Evolutionary conservation across 2,797 vertebrate species (phyloP).

Genomic region (Micromesistius poutassou): DNA sequence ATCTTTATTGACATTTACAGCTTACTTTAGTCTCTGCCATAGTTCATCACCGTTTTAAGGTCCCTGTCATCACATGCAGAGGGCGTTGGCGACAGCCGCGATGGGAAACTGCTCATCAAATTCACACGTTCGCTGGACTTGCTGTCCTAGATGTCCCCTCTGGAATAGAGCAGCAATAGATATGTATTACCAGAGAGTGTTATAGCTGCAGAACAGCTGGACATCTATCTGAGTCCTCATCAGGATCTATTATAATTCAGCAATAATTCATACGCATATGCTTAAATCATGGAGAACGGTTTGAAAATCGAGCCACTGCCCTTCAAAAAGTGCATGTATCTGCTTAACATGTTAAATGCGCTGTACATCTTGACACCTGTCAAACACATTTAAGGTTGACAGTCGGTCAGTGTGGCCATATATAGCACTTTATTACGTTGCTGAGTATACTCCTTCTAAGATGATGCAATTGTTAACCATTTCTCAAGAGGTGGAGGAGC

Average conservation of each 20-base stretch:
- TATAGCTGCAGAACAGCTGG: background rate
- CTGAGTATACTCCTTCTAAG: background rate
- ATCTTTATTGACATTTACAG: background rate
- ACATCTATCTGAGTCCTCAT: background rate
- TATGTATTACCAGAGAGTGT: background rate
- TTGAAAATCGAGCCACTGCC: background rate
- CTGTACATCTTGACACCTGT: background rate
- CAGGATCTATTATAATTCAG: no score
- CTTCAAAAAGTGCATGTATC: background rate
- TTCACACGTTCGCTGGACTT: background rate
- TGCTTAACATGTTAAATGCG: background rate
- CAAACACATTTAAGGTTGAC: no score
- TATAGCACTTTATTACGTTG: background rate
- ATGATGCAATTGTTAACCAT: background rate
- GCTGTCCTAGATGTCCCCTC: background rate
- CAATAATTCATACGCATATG: background rate
- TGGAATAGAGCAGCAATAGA: background rate
- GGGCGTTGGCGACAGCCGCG: background rate
- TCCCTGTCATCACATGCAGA: background rate
- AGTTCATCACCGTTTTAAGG: background rate
- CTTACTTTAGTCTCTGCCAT: background rate
- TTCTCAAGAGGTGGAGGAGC: background rate
- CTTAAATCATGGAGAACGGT: background rate
- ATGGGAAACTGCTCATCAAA: background rate
- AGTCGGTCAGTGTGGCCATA: background rate